Evolutionary conservation across 2,113 vertebrate species (phyloP).

Genomic region (Chloroceryle aenea): DNA sequence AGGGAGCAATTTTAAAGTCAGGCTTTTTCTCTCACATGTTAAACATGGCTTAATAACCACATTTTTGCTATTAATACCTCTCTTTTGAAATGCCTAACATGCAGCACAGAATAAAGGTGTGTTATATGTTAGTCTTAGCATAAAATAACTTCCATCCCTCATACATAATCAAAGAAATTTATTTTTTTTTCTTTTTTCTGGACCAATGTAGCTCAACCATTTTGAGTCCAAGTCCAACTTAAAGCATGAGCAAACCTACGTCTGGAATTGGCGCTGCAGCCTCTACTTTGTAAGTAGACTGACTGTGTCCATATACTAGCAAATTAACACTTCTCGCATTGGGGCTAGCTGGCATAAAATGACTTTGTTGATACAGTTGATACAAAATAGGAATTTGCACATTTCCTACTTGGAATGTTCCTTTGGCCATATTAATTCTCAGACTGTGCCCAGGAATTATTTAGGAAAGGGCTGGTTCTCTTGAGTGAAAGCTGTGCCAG

Average conservation of each 20-base stretch:
- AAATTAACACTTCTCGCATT: neutral
- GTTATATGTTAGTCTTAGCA: neutral
- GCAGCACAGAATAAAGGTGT: neutral
- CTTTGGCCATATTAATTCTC: neutral
- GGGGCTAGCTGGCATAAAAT: neutral
- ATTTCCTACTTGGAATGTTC: neutral
- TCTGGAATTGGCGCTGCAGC: neutral
- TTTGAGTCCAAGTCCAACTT: neutral
- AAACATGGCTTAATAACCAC: neutral
- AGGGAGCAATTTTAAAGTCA: neutral
- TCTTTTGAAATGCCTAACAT: neutral
- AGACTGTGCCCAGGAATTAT: neutral
- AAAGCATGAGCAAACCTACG: neutral
- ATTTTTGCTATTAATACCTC: neutral
- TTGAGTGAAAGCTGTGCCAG: neutral
- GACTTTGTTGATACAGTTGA: neutral
- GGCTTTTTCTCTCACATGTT: neutral
- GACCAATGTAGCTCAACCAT: neutral
- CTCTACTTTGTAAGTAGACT: neutral
- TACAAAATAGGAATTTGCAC: neutral
- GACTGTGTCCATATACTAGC: neutral
- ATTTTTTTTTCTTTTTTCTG: neutral
- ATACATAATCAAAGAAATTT: neutral
- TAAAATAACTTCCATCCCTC: neutral
- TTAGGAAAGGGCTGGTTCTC: neutral